Evolutionary conservation across 2,888 invertebrate species (phyloP).

Genomic region (Petrophora chlorosata): DNA sequence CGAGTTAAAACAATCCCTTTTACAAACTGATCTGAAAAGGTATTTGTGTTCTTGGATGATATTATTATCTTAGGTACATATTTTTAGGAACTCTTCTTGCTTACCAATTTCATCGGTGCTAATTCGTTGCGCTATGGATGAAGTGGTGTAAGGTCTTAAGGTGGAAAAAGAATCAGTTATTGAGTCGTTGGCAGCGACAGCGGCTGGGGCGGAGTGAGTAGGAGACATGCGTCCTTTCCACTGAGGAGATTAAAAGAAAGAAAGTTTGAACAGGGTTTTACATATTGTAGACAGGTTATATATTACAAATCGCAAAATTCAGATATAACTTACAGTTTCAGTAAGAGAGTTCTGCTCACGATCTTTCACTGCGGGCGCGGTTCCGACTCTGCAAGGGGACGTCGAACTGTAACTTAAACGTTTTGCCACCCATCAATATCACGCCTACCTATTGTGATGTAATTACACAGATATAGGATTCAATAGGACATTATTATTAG

Average conservation of each 20-base stretch:
- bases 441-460: no score
- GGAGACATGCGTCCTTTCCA: constrained; percentile 52
- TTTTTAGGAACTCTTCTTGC: neutral
- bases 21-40: constrained; percentile 59
- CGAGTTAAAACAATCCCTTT: no score
- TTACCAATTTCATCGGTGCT: constrained; percentile 62
- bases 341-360: constrained; percentile 51
- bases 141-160: constrained; percentile 47
- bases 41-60: neutral
- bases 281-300: no score
- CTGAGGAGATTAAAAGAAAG: constrained; percentile 44
- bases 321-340: constrained; percentile 47
- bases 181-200: constrained; percentile 44
- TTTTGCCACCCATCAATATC: constrained; percentile 18
- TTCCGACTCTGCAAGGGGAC: constrained; percentile 83
- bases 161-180: constrained; percentile 42
- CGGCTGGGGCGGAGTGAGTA: constrained; percentile 75
- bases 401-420: constrained; percentile 76
- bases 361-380: constrained; percentile 70
- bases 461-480: no score
- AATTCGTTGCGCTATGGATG: constrained; percentile 41
- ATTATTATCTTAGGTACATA: neutral
- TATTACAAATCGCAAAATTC: no score
- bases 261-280: no score
- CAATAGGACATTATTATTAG: no score